Evolutionary conservation across 2,888 invertebrate species (phyloP), one percentile per base, ranked within the genome.

Genomic region (Drosophila diplacantha): DNA sequence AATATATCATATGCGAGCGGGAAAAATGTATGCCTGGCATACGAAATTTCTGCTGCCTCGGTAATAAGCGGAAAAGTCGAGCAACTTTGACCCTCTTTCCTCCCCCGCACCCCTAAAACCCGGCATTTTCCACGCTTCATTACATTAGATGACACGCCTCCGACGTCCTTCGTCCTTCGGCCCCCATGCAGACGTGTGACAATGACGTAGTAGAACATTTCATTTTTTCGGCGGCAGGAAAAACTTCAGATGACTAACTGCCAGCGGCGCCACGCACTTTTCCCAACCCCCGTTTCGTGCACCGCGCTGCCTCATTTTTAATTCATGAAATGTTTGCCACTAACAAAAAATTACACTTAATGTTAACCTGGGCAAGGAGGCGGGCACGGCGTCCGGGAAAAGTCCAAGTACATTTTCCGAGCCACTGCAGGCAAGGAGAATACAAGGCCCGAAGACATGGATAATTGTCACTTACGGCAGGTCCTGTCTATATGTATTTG

Each of bases 301-400:
- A 54, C 29, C 24, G 44, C 9, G 34, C 47, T 51, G 43, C 39
- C 74, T 81, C 76, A 81, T 81, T 83, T 73, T 74, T 81, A 81
- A 81, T 83, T 83, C 83, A 83, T 81, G 80, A 81, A 75, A 71
- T 79, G 76, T 71, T 72, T 74, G 82, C 76, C 73, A 67, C 75
- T 69, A 78, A 74, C 72, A 75, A 79, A 79, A 80, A 80, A 77
- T 78, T 83, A 83, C 81, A 81, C 83, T 81, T 83, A 74, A 79
- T 77, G 83, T 63, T 68, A 81, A 73, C 60, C 71, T 71, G 65
- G 56, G 49, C 34, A 24, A 35, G 41, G 18, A 29, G 49, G n/a
- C n/a, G 20, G 38, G 38, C 31, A 51, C 39, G 32, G 53, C 56
- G 31, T 20, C 39, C 54, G 39, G 44, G 49, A 11, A 14, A 37